Conservation (phyloP, 2,113 vertebrate genomes). For the Amblyopsis rosae region DNA sequence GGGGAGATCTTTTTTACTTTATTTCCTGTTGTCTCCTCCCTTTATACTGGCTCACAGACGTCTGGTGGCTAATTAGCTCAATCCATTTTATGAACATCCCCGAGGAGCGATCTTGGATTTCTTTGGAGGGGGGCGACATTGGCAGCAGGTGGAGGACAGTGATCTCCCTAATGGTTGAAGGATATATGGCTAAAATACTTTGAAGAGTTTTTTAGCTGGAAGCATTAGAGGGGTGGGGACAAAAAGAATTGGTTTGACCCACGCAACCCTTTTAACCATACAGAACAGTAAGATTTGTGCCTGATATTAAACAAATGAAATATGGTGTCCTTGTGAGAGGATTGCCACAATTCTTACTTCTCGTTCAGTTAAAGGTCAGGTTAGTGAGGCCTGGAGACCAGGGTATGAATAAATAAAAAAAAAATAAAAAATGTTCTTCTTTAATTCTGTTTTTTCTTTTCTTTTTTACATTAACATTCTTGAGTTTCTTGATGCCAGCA, state of each 20-base stretch:
- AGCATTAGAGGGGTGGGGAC: constrained; percentile 71
- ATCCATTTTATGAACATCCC: constrained; percentile 86
- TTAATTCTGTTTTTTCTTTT: constrained; percentile 16
- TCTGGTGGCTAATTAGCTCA: constrained; percentile 85
- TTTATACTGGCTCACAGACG: neutral
- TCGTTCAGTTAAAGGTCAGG: constrained; percentile 70
- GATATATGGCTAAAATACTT: constrained; percentile 75
- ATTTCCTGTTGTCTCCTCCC: neutral
- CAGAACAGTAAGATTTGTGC: constrained; percentile 71
- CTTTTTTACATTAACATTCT: neutral
- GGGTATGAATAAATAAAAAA: constrained; percentile 70
- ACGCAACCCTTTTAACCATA: constrained; percentile 79
- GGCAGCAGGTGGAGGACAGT: constrained; percentile 81
- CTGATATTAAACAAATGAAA: constrained; percentile 82
- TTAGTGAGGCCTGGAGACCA: constrained; percentile 73
- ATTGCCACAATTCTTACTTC: constrained; percentile 64
- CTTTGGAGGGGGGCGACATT: constrained; percentile 70
- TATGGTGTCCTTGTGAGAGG: constrained; percentile 73
- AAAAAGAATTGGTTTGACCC: constrained; percentile 79
- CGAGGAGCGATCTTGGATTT: constrained; percentile 70
- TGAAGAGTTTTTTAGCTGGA: constrained; percentile 55
- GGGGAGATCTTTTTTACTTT: constrained; percentile 25
- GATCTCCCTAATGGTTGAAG: constrained; percentile 77
- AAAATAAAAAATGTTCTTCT: constrained; percentile 6
- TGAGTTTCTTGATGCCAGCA: neutral